A percentile compares a stretch with the other conserved stretches of the same genome.
phyloP scores from a whole-genome alignment of 2,797 vertebrate species.

The Argya squamiceps region DNA sequence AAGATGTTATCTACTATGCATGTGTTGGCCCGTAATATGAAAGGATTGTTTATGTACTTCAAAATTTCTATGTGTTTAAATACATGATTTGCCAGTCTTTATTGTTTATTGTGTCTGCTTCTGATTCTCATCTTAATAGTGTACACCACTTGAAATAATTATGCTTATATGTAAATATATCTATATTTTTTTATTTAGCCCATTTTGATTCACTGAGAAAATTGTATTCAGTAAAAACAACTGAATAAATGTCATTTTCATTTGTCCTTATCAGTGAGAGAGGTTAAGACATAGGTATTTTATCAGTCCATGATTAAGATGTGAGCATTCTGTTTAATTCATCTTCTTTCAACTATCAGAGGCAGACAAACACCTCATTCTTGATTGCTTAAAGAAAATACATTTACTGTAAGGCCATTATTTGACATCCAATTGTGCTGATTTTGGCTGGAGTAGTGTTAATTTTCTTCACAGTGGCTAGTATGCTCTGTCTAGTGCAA shows the following conservation, averaged over 20 bases:
- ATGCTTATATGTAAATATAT: not conserved
- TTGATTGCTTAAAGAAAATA: not conserved
- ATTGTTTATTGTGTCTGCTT: not conserved
- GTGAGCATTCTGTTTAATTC: not conserved
- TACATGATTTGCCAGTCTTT: not conserved
- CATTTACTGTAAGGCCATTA: not conserved
- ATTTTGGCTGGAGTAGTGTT: not conserved
- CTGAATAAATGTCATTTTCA: not conserved
- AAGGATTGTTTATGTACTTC: not conserved
- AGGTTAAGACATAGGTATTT: not conserved
- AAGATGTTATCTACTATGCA: not conserved
- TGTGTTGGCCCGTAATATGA: not conserved
- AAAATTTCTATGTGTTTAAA: not conserved
- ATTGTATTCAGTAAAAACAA: not conserved
- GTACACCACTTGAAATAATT: not conserved
- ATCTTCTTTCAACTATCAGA: not conserved
- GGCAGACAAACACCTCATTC: not conserved
- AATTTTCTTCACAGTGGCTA: not conserved
- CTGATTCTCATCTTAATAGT: not conserved
- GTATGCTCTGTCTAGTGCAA: not conserved
- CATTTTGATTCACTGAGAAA: not conserved
- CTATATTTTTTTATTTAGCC: not conserved
- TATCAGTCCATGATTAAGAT: not conserved
- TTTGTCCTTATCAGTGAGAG: not conserved
- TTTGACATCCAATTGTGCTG: not conserved